Evolutionary conservation across 1,140 invertebrate species (phyloP), one percentile per base, ranked within the genome.

Genomic region (Bicyclus anynana): DNA sequence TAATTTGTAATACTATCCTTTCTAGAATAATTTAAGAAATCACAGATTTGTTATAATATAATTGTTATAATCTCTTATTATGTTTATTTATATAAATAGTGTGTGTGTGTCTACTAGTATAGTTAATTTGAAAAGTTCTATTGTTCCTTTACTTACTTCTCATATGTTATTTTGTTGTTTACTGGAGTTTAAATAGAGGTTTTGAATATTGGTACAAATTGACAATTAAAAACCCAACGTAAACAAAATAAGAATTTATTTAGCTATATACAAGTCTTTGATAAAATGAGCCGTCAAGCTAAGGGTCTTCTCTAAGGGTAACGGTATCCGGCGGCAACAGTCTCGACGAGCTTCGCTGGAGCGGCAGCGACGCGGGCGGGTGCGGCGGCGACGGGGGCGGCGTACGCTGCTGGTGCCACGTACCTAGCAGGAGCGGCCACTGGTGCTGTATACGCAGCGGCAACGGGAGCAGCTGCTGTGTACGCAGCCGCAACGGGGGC

Each of bases 241-340:
- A 65, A 62, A 63, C 51, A 70, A 77, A 80, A 59, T 75, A 55
- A 73, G 62, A 59, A 49, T 55, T 61, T 74, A 67, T 65, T 67
- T 56, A 63, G 49, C 62, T 82, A 80, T 81, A 82, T 72, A 83
- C 67, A 79, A 80, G 78, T 80, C 78, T 81, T 80, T 74, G 54
- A 26, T 46, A 20, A 59, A 72, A 72, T 73, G 65, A 65, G 72
- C 63, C 70, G 62, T 67, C 56, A 62, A 72, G 52, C 67, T 55
- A 33, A 40, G 55, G 29, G 38, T 68, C 26, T 59, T 61, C 14
- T 65, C 72, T 66, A 82, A 66, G 81, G 79, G 56, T 81, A 79
- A 53, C 77, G 67, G 69, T 85, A 85, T 14, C 80, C 80, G 20
- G 77, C 69, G 20, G 70, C 69, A n/a, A 53, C 61, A 40, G 65